Percentiles rank a stretch among this genome's conserved stretches.
Evolutionary conservation across 2,797 vertebrate genomes (phyloP).

Genomic region (Coregonus ussuriensis): DNA sequence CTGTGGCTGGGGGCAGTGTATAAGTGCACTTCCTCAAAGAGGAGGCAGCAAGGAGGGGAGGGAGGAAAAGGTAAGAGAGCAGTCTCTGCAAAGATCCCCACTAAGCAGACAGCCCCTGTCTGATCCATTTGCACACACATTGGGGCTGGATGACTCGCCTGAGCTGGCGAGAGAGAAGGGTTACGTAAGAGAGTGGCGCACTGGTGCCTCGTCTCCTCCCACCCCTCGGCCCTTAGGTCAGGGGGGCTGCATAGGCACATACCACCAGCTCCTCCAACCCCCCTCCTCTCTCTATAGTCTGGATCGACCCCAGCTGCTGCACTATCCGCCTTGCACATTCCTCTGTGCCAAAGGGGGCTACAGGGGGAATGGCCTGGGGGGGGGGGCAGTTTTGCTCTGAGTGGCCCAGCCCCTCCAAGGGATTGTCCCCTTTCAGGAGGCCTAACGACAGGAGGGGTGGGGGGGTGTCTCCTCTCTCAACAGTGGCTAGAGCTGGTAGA

Average conservation of each 20-base stretch:
- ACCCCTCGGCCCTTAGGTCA: background rate
- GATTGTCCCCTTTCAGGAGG: background rate
- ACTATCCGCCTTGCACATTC: slow-evolving; percentile 26
- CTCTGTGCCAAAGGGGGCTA: background rate
- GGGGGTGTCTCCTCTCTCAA: background rate
- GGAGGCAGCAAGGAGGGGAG: background rate
- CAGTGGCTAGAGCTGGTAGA: background rate
- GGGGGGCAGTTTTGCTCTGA: background rate
- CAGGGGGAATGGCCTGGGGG: background rate
- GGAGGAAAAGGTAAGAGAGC: background rate
- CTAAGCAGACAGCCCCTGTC: slow-evolving; percentile 1
- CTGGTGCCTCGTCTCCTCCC: background rate
- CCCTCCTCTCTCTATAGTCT: slow-evolving; percentile 16
- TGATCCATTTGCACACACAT: slow-evolving; percentile 3
- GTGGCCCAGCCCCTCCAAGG: background rate
- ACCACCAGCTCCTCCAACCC: background rate
- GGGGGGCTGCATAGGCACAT: slow-evolving; percentile 2
- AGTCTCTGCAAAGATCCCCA: slow-evolving; percentile 13
- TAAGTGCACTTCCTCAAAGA: slow-evolving; percentile 2
- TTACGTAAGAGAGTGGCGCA: slow-evolving; percentile 28
- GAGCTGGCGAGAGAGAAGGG: slow-evolving; percentile 8
- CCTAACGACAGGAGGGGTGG: background rate
- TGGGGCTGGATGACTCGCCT: slow-evolving; percentile 1
- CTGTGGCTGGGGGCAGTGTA: background rate
- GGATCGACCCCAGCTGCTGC: slow-evolving; percentile 30